Evolutionary conservation across 30 jellyfish, hydroid and myxozoan species (phyloP).

Genomic region (Pseudorhiza aurosa): DNA sequence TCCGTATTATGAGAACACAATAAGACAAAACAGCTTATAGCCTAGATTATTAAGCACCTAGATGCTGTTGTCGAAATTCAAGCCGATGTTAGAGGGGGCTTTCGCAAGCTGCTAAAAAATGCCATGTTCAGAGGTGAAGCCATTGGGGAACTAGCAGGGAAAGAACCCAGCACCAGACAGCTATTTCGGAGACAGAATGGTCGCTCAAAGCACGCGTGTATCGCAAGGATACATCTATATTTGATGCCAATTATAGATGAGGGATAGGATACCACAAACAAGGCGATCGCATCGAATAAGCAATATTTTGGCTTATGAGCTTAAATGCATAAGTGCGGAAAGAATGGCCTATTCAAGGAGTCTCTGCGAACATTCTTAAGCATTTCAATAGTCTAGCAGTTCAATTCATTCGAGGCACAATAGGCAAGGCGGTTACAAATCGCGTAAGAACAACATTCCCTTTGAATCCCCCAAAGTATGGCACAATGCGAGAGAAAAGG

Average conservation of each 20-base stretch:
- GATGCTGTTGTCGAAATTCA: background rate
- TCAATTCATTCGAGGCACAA: constrained; percentile 40
- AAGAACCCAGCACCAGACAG: too few species aligned
- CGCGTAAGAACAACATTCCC: constrained; percentile 76
- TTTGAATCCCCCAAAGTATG: constrained; percentile 68
- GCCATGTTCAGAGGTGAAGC: background rate
- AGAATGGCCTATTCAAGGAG: constrained; percentile 52
- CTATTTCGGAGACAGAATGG: too few species aligned
- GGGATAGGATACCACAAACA: constrained; percentile 62
- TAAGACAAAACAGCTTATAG: constrained; percentile 17
- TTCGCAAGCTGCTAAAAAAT: background rate
- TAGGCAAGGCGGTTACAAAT: constrained; percentile 76
- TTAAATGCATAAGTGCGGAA: constrained; percentile 49
- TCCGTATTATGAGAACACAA: constrained; percentile 13
- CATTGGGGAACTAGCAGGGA: background rate
- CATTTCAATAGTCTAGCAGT: constrained; percentile 40
- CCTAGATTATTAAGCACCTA: constrained; percentile 2
- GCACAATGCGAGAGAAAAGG: constrained; percentile 65
- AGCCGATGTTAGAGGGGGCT: background rate
- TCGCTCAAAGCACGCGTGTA: too few species aligned
- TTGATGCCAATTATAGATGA: constrained; percentile 17
- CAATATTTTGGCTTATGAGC: constrained; percentile 68
- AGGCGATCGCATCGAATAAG: constrained; percentile 62
- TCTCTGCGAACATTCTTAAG: constrained; percentile 22
- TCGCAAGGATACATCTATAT: background rate